These are phyloP conservation scores for Acrocephalus scirpaceus DNA, from an alignment of 2,797 vertebrate species.

Conservation along the genomic window DNA sequence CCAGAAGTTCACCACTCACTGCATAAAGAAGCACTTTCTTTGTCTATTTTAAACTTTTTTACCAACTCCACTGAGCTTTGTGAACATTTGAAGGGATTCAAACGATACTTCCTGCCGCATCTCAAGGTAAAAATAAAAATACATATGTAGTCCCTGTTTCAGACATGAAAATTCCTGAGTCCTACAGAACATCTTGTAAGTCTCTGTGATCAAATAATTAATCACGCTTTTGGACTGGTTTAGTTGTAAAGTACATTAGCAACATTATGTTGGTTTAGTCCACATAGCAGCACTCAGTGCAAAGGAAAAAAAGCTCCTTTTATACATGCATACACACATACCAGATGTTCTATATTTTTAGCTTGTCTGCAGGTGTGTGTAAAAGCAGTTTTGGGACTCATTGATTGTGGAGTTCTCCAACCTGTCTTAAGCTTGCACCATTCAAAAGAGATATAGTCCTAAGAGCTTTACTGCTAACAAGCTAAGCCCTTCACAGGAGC, in stretches of 20 bases:
- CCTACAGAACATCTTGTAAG: background rate
- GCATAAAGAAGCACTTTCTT: background rate
- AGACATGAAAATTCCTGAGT: background rate
- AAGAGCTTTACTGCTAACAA: constrained; percentile 22
- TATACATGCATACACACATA: background rate
- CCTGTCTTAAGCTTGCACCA: constrained; percentile 7
- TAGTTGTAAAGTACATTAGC: background rate
- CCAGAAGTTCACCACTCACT: background rate
- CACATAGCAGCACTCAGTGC: background rate
- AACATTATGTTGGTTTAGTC: background rate
- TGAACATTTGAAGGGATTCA: background rate
- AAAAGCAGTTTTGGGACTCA: constrained; percentile 36
- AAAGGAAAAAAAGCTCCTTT: constrained; percentile 3
- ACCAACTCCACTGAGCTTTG: background rate
- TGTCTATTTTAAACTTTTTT: background rate
- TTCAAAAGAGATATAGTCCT: constrained; percentile 25
- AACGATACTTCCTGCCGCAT: background rate
- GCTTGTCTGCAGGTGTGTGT: constrained; percentile 21
- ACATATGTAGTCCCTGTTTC: background rate
- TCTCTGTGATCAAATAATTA: background rate
- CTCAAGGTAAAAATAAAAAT: background rate
- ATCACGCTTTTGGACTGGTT: background rate
- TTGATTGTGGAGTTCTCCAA: background rate
- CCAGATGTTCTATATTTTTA: constrained; percentile 16
- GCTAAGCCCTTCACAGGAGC: background rate